phyloP scores from a whole-genome alignment of 2,797 vertebrate species.

The Sternotherus odoratus region DNA sequence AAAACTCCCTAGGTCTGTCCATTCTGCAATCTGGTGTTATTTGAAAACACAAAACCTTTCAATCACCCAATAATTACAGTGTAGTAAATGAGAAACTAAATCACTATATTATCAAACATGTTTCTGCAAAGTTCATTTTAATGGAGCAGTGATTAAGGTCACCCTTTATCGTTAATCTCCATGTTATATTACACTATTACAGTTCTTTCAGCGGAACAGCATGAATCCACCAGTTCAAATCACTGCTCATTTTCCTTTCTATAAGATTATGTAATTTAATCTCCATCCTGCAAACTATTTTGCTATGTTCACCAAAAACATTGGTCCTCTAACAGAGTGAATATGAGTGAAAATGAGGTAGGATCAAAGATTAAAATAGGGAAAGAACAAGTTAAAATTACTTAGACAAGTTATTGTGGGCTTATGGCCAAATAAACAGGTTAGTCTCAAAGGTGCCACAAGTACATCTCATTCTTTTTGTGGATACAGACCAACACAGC shows the following conservation, averaged over 20 bases:
- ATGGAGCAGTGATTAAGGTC: neutral
- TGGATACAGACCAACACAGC: no score
- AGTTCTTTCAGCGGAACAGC: neutral
- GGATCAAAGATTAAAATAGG: no score
- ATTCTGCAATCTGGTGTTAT: neutral
- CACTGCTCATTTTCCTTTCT: neutral
- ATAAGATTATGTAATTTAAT: neutral
- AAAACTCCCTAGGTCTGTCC: neutral
- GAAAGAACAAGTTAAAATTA: no score
- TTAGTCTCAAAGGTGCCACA: no score
- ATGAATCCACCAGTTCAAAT: neutral
- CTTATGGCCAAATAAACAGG: no score
- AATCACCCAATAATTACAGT: rapidly evolving
- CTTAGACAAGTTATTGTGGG: no score
- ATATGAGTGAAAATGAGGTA: no score
- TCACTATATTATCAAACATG: neutral
- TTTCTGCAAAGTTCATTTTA: neutral
- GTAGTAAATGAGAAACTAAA: neutral
- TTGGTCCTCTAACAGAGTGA: no score
- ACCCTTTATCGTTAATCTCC: neutral
- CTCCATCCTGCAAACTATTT: neutral
- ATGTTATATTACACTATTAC: neutral
- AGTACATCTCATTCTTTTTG: no score
- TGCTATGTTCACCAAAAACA: neutral
- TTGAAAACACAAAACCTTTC: neutral